A percentile compares a stretch with the other conserved stretches of the same genome.
Evolutionary conservation across 2,888 invertebrate species (phyloP).

Genomic region (Machimus atricapillus): DNA sequence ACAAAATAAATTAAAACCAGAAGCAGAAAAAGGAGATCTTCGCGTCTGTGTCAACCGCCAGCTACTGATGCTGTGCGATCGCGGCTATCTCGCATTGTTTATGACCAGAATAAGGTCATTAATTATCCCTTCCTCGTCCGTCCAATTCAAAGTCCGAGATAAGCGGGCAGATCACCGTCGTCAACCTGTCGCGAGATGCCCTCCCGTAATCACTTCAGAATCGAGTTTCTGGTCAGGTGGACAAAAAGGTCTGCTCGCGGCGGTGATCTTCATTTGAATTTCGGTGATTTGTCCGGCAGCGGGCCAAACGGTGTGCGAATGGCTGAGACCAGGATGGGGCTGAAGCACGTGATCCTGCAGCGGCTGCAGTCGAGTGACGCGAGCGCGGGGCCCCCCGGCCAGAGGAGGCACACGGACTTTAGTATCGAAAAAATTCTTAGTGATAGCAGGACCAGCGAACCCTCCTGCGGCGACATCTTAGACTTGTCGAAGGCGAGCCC

Average conservation of each 20-base stretch:
- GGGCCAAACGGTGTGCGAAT: constrained; percentile 48
- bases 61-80: constrained; percentile 29
- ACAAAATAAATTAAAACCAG: neutral
- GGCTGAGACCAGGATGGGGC: constrained; percentile 58
- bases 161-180: constrained; percentile 16
- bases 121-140: constrained; percentile 44
- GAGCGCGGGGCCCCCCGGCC: neutral
- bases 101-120: constrained; percentile 39
- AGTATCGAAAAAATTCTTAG: constrained; percentile 58
- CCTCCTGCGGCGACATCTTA: constrained; percentile 51
- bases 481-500: constrained; percentile 56
- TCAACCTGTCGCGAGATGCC: constrained; percentile 31
- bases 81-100: constrained; percentile 40
- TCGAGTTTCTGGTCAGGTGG: constrained; percentile 18
- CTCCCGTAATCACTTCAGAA: constrained; percentile 16
- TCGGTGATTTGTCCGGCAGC: neutral
- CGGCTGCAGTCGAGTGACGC: constrained; percentile 51
- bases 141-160: constrained; percentile 36
- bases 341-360: constrained; percentile 59
- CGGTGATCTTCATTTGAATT: constrained; percentile 16
- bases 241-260: neutral
- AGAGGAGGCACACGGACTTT: constrained; percentile 57
- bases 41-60: neutral
- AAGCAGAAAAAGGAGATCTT: neutral
- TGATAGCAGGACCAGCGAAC: constrained; percentile 35